Evolutionary conservation across 2,113 vertebrate species (phyloP), one percentile per base, ranked within the genome.

Genomic region (Australoheros scitulus): DNA sequence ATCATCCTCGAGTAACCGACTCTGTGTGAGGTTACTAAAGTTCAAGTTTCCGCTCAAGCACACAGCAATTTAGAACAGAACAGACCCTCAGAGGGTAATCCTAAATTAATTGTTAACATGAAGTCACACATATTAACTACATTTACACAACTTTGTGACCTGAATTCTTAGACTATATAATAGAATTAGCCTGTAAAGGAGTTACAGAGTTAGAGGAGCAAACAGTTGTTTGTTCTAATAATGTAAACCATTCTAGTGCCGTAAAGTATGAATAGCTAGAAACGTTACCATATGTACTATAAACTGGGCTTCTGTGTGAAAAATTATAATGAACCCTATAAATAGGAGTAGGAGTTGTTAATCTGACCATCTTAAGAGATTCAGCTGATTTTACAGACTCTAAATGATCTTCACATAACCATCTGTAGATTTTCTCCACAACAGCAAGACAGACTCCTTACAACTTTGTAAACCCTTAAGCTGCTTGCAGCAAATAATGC

Each of bases 1-100:
- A 83, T 24, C 8, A 81, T 81, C 84, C 88, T 14, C 26, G 14
- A 94, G 89, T 95, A 94, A 95, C 94, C 93, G 63, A 89, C 74
- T 29, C 57, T 74, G 78, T 9, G 0, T 26, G 14, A 83, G 92
- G 92, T 93, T 92, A 92, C 91, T 91, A 50, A n/a, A 88, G 92
- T 94, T 89, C 87, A 93, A 61, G 18, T 84, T 76, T 89, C 38
- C 4, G 22, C 65, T 83, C 47, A 47, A 72, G 55, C 56, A 32
- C 26, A 50, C 79, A 86, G 57, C 55, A 76, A 63, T 85, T 80
- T 77, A 76, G 56, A 70, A 2, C 26, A 75, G 26, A 82, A 15
- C 18, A 57, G 64, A 55, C 47, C 68, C 70, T 64, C 41, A 20
- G 41, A 4, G 13, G 26, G n/a, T 8, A 58, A 52, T 47, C 18